Conservation (phyloP, 1,140 invertebrate species). For the Homarus americanus region DNA sequence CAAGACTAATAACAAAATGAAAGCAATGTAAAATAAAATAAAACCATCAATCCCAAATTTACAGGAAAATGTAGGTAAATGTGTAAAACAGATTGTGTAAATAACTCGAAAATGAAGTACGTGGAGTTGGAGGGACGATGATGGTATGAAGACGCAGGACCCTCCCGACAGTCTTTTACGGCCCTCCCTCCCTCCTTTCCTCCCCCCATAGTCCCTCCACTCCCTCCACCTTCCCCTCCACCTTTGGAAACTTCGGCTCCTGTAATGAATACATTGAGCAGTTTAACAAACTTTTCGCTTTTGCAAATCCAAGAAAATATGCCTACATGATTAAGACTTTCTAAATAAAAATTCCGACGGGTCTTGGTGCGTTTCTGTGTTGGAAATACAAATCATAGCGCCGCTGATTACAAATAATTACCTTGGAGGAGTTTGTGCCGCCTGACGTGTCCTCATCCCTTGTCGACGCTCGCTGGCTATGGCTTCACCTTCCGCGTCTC, state of each 20-base stretch:
- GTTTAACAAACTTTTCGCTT: conserved; percentile 71
- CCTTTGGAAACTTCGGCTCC: conserved; percentile 36
- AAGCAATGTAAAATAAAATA: no score
- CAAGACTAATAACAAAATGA: no score
- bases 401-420: conserved; percentile 72
- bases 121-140: background rate
- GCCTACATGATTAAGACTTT: conserved; percentile 70
- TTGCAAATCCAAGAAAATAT: conserved; percentile 71
- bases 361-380: conserved; percentile 50
- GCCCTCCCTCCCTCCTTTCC: background rate
- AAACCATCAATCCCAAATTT: no score
- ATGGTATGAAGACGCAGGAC: background rate
- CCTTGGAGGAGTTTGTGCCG: conserved; percentile 50
- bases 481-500: conserved; percentile 43
- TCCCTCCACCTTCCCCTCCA: background rate
- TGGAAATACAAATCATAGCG: conserved; percentile 69
- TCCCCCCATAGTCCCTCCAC: background rate
- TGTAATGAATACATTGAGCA: conserved; percentile 73
- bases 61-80: no score
- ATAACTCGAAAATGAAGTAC: background rate
- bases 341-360: conserved; percentile 55
- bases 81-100: no score
- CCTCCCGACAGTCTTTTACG: no score
- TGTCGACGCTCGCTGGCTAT: background rate
- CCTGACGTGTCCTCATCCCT: background rate